Evolutionary conservation across 2,888 invertebrate species (phyloP), one percentile per base, ranked within the genome.

Genomic region (Eubasilissa splendida): DNA sequence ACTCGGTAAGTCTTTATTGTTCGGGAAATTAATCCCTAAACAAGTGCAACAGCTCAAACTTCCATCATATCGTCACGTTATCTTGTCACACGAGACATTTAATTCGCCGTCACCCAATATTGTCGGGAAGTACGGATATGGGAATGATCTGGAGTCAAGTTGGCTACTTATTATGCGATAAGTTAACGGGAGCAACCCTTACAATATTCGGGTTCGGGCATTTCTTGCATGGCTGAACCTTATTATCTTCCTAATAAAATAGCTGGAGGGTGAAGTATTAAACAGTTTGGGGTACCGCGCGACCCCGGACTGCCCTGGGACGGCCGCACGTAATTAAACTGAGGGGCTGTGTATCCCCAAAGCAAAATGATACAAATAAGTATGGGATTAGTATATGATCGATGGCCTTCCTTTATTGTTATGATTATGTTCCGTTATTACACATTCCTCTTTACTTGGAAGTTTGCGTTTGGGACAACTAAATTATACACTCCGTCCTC

Each of bases 231-330:
- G 79, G 79, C 53, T 76, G 79, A 74, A 77, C 83, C 70, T 53
- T 74, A 83, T 83, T 83, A 83, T 83, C 83, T 83, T 77, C 66
- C 77, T 68, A 80, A 83, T 80, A 83, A 83, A 81, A 80, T 76
- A 75, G 78, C 78, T 77, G 42, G 66, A 58, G 77, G 82, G 71
- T 66, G 75, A 76, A 68, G 71, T n/a, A 63, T 68, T n/a, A 42
- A n/a, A 52, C 52, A 42, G 68, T 52, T 54, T 33, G 71, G 71
- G 71, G 54, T 53, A 58, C 22, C 54, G 14, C n/a, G 71, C 75
- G 81, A 81, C 82, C 82, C 82, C 58, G 70, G 82, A 82, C 75
- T 76, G 78, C 79, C 77, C 58, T 22, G 79, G 79, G 81, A 79
- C 79, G 59, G 77, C 78, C 71, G 75, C 63, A 80, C 82, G 80